A percentile compares a stretch with the other conserved stretches of the same genome.
Conservation (phyloP, 2,888 invertebrate species). For the Brenthis hecate region DNA sequence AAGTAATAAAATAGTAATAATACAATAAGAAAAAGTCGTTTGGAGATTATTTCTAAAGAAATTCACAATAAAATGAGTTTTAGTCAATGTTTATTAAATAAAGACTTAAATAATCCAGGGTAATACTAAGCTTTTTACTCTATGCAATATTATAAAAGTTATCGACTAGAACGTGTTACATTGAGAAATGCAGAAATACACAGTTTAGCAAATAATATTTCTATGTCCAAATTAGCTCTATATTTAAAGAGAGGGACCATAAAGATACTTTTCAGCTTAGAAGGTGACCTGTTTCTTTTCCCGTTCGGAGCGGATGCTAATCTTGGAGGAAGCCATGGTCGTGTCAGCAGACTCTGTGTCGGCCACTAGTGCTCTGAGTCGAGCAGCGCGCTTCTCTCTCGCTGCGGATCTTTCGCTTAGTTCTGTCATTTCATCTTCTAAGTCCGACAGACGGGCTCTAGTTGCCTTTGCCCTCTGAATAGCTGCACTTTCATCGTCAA, state of each 20-base stretch:
- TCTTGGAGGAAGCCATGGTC: conserved; percentile 60
- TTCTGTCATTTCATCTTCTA: conserved; percentile 89
- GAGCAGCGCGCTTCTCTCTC: conserved; percentile 87
- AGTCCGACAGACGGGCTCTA: conserved; percentile 86
- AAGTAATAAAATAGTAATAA: no score
- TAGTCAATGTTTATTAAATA: conserved; percentile 20
- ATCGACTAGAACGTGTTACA: conserved; percentile 62
- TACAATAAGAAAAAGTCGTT: no score
- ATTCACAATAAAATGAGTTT: background rate
- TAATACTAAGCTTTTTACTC: conserved; percentile 67
- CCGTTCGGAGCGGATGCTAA: conserved; percentile 69
- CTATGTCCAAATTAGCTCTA: conserved; percentile 52
- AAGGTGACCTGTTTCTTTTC: conserved; percentile 79
- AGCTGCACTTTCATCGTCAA: conserved; percentile 81
- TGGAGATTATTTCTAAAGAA: background rate
- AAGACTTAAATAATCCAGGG: conserved; percentile 62
- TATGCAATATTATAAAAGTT: conserved; percentile 72
- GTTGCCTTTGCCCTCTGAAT: conserved; percentile 85
- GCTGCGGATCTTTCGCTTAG: conserved; percentile 86
- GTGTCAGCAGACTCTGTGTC: conserved; percentile 77
- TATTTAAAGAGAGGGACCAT: conserved; percentile 22
- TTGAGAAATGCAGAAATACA: conserved; percentile 68
- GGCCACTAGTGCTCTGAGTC: conserved; percentile 86
- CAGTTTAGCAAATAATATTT: conserved; percentile 57
- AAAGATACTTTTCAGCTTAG: conserved; percentile 51